Conservation (phyloP, 2,113 vertebrate species). For the Takifugu bimaculatus region DNA sequence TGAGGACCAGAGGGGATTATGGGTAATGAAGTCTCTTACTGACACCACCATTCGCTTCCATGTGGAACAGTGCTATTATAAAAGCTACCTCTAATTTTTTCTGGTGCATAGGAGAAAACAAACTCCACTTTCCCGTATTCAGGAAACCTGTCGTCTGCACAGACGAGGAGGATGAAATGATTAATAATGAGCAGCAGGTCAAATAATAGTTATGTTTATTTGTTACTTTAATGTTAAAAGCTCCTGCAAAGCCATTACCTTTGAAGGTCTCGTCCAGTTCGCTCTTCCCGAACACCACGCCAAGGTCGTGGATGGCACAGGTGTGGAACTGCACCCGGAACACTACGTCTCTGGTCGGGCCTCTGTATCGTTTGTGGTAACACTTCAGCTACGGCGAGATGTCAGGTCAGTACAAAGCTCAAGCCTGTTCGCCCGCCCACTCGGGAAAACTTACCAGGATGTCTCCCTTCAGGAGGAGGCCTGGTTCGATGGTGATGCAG, state of each 20-base stretch:
- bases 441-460: constrained; percentile 82
- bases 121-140: constrained; percentile 97
- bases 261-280: constrained; percentile 94
- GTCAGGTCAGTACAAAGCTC: too few relatives aligned
- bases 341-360: constrained; percentile 85
- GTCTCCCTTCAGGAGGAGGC: constrained; percentile 93
- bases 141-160: constrained; percentile 79
- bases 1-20: constrained; percentile 44
- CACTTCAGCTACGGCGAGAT: constrained; percentile 82
- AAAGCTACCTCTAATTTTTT: constrained; percentile 92
- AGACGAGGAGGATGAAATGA: constrained; percentile 1
- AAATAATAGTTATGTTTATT: not conserved
- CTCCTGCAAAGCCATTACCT: constrained; percentile 71
- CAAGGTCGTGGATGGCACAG: constrained; percentile 92
- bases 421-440: too few relatives aligned
- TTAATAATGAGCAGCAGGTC: not conserved
- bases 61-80: not conserved
- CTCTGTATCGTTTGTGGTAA: constrained; percentile 92
- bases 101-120: constrained; percentile 91
- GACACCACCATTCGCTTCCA: not conserved
- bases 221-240: not conserved
- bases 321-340: constrained; percentile 98
- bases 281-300: constrained; percentile 88
- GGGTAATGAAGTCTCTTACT: constrained; percentile 2
- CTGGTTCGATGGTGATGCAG: constrained; percentile 96